Conservation (phyloP, 2,888 invertebrate species). For the Diarsia mendica region DNA sequence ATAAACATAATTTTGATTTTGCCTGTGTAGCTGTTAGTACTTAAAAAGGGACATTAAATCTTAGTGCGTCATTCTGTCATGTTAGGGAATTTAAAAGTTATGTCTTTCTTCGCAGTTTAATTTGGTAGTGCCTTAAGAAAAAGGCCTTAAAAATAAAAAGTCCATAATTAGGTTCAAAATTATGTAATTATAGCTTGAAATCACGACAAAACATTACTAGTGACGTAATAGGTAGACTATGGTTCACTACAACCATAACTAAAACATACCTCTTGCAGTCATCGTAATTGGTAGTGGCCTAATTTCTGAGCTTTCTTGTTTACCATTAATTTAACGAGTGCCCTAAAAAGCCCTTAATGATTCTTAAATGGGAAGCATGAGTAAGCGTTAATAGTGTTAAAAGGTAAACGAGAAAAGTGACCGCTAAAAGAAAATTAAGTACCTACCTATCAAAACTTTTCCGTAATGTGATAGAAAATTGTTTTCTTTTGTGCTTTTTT, state of each 20-base stretch:
- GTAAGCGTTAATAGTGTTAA: constrained; percentile 21
- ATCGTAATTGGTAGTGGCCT: constrained; percentile 42
- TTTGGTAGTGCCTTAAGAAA: neutral
- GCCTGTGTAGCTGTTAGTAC: no score
- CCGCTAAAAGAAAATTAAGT: neutral
- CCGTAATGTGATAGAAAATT: neutral
- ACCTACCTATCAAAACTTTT: neutral
- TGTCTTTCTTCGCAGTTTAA: neutral
- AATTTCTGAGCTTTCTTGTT: constrained; percentile 40
- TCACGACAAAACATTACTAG: constrained; percentile 4
- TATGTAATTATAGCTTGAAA: neutral
- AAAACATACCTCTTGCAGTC: constrained; percentile 24
- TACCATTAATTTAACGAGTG: constrained; percentile 29
- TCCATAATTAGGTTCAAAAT: neutral
- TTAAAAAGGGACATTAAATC: no score
- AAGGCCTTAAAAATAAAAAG: neutral
- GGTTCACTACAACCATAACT: neutral
- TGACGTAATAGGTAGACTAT: neutral
- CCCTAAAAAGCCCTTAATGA: constrained; percentile 33
- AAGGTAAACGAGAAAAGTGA: neutral
- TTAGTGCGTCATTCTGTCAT: neutral
- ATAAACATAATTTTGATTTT: no score
- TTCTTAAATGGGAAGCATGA: neutral
- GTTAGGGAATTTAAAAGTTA: neutral
- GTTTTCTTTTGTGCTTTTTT: neutral